These are phyloP conservation scores for Saturnia pavonia DNA, from an alignment of 2,888 invertebrate species.

Conservation along the genomic window DNA sequence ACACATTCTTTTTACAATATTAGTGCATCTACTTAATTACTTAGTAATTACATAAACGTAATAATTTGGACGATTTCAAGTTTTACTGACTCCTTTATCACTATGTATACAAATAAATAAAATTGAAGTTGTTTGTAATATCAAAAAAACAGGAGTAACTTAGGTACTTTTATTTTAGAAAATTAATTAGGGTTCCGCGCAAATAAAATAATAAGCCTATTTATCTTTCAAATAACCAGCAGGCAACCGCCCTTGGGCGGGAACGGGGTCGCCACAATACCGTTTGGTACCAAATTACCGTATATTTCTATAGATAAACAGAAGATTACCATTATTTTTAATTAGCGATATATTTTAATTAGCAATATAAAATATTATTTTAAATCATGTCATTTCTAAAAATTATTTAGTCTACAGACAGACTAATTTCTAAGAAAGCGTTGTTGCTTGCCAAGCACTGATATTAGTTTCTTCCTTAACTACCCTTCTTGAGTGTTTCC, in stretches of 20 bases:
- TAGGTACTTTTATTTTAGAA: too few relatives aligned
- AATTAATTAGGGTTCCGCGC: too few relatives aligned
- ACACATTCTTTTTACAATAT: too few relatives aligned
- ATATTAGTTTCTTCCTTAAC: slow-evolving; percentile 74
- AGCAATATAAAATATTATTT: too few relatives aligned
- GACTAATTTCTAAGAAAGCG: slow-evolving; percentile 71
- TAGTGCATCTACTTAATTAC: not conserved
- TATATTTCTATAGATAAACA: not conserved
- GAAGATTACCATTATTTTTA: not conserved
- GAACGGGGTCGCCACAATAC: too few relatives aligned
- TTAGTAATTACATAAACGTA: not conserved
- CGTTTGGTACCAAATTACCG: not conserved
- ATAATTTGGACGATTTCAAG: not conserved
- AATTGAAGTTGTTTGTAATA: too few relatives aligned
- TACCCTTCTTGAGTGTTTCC: slow-evolving; percentile 70
- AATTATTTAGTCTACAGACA: slow-evolving; percentile 53
- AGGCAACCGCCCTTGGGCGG: too few relatives aligned
- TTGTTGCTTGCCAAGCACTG: slow-evolving; percentile 74
- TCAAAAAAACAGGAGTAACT: too few relatives aligned
- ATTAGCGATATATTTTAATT: not conserved
- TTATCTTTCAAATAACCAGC: too few relatives aligned
- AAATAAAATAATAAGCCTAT: too few relatives aligned
- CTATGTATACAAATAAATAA: too few relatives aligned
- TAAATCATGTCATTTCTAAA: slow-evolving; percentile 26
- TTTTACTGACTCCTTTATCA: too few relatives aligned